Evolutionary conservation across 2,113 vertebrate genomes (phyloP).

Genomic region (Morone saxatilis): DNA sequence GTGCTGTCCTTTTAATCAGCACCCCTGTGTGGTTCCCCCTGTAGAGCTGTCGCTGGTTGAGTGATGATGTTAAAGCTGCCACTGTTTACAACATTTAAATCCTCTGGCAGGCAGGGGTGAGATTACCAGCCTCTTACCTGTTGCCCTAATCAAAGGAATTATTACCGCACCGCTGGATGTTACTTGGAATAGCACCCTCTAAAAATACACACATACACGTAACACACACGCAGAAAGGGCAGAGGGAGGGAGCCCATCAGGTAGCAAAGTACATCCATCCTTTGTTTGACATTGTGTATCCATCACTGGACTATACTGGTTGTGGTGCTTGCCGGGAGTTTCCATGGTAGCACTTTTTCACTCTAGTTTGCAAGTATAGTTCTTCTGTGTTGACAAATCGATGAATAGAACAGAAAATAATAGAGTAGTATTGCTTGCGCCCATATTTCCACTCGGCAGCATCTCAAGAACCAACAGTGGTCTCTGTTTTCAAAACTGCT

Average conservation of each 20-base stretch:
- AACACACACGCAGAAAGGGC: conserved; percentile 5
- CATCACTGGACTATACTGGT: neutral
- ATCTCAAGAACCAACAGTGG: neutral
- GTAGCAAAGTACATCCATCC: conserved; percentile 21
- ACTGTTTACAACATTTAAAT: conserved; percentile 66
- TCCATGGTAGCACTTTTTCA: conserved; percentile 24
- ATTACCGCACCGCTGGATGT: conserved; percentile 65
- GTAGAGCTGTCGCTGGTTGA: conserved; percentile 62
- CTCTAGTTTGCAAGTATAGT: neutral
- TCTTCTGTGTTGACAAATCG: neutral
- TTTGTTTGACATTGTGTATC: conserved; percentile 43
- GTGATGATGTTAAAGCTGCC: conserved; percentile 54
- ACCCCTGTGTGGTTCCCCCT: conserved; percentile 61
- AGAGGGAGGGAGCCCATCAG: conserved; percentile 17
- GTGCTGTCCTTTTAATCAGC: conserved; percentile 71
- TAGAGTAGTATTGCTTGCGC: neutral
- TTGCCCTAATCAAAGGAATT: conserved; percentile 80
- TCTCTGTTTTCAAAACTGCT: neutral
- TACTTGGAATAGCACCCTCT: conserved; percentile 66
- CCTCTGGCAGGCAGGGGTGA: conserved; percentile 53
- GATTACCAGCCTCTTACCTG: conserved; percentile 79
- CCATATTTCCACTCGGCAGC: neutral
- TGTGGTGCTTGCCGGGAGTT: neutral
- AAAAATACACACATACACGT: conserved; percentile 54
- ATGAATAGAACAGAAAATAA: neutral